Base-by-base conservation (phyloP, 2,888 invertebrate species). In the Aethes cnicana region DNA sequence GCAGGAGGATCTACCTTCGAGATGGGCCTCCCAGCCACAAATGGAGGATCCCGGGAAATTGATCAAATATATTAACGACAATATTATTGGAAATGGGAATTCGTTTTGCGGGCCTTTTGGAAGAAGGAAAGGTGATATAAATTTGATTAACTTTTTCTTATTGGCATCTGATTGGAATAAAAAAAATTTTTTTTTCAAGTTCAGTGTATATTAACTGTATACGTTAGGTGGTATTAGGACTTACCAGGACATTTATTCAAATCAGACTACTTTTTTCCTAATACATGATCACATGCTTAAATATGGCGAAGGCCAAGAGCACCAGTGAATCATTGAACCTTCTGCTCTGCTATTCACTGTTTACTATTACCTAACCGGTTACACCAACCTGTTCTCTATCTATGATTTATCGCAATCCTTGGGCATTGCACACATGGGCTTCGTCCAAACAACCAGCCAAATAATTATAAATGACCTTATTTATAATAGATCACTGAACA, bases 21-120 rank as follows among this genome's bases (percentile, higher is more conserved):
- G 83, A 81, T 87, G 85, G 84, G 64, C 68, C 57, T 76, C 84
- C 69, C 76, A 77, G 33, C 78, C 85, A 47, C 92, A 91, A 69
- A 91, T 91, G 65, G 94, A 94, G 72, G 95, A 95, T 68, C 91
- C 92, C 20, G 89, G 90, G 35, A 94, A 94, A 74, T 84, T 96
- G 62, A 90, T 95, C 61, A 93, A 93, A 74, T 95, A 94, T 73
- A 94, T 96, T 60, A 94, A 95, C 68, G 94, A 95, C 59, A 96
- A 94, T 80, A 90, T 96, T 60, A 93, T 96, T 69, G 96, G 96
- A 48, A 94, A 93, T 75, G 94, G 94, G 63, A 94, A 94, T 66
- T 93, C 94, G 16, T 96, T 96, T 78, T 91, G 94, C 64, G 95
- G 96, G 44, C 96, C 96, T 7, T 96, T 93, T 72, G 96, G 96